Evolutionary conservation across 1,140 invertebrate genomes (phyloP).

Genomic region (Macrocentrus cingulum): DNA sequence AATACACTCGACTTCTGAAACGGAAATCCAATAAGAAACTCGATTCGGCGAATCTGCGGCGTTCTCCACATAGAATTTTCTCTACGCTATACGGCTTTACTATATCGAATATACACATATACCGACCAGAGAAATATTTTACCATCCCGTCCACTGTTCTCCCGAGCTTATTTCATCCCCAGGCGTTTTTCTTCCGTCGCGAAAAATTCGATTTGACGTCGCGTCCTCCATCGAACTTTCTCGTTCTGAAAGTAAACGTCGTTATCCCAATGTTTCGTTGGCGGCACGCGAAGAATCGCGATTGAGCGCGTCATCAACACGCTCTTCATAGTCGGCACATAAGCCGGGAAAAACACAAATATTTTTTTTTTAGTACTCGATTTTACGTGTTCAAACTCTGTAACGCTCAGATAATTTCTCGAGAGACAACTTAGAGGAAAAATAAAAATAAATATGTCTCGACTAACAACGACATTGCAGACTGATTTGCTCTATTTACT

Average conservation of each 20-base stretch:
- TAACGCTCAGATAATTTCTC: neutral
- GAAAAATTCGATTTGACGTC: slow-evolving; percentile 25
- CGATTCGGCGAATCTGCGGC: slow-evolving; percentile 24
- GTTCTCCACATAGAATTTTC: slow-evolving; percentile 6
- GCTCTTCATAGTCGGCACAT: slow-evolving; percentile 5
- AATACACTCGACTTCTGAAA: slow-evolving; percentile 29
- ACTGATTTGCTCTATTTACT: slow-evolving; percentile 1
- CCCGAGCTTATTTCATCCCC: slow-evolving; percentile 9
- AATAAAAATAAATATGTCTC: neutral
- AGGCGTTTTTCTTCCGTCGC: slow-evolving; percentile 4
- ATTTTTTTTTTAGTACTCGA: too few species aligned
- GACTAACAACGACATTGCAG: neutral
- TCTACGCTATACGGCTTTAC: slow-evolving; percentile 1
- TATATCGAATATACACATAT: slow-evolving; percentile 5
- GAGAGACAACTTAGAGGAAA: neutral
- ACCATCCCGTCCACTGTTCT: slow-evolving; percentile 14
- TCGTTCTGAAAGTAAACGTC: slow-evolving; percentile 27
- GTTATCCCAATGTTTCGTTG: slow-evolving; percentile 25
- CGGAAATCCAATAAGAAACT: slow-evolving; percentile 29
- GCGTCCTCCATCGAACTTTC: slow-evolving; percentile 23
- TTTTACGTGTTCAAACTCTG: too few species aligned
- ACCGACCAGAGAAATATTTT: slow-evolving; percentile 20
- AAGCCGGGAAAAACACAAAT: neutral
- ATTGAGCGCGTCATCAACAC: slow-evolving; percentile 18
- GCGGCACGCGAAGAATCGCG: slow-evolving; percentile 17